Conservation (phyloP, 2,113 vertebrate species). For the Scytalopus superciliaris region DNA sequence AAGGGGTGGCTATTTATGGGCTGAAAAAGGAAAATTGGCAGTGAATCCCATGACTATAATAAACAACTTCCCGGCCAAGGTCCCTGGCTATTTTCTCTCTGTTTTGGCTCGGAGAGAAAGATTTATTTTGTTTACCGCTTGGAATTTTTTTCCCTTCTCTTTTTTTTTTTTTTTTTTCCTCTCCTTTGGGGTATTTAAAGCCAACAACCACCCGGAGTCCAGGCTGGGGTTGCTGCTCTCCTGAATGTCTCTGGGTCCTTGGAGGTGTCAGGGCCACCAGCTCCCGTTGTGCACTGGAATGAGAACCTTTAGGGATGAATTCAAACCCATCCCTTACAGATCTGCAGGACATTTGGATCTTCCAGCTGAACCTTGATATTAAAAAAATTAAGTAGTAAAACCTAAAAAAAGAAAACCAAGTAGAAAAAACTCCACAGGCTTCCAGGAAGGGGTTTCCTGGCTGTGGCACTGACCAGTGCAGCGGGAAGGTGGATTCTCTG, state of each 20-base stretch:
- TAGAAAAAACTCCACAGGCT: fast-evolving
- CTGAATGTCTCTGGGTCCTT: fast-evolving
- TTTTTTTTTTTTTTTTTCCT: neutral
- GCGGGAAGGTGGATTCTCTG: neutral
- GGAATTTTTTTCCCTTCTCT: neutral
- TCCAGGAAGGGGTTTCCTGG: neutral
- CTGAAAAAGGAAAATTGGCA: slow-evolving; percentile 51
- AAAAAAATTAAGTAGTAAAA: neutral
- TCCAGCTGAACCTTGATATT: neutral
- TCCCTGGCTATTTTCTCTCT: slow-evolving; percentile 55
- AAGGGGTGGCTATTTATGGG: slow-evolving; percentile 19
- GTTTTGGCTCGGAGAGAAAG: slow-evolving; percentile 35
- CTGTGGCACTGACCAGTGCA: neutral
- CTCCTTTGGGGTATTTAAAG: neutral
- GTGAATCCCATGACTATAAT: neutral
- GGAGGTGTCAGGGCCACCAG: neutral
- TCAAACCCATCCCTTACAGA: neutral
- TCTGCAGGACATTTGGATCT: neutral
- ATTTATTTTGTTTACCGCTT: slow-evolving; percentile 35
- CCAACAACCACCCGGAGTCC: fast-evolving
- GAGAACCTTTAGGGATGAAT: neutral
- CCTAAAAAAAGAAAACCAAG: neutral
- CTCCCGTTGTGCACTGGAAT: neutral
- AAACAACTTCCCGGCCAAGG: slow-evolving; percentile 59
- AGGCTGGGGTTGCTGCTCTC: neutral